Evolutionary conservation across 2,888 invertebrate genomes (phyloP), one percentile per base, ranked within the genome.

Genomic region (Drosophila nr. perissopoda): DNA sequence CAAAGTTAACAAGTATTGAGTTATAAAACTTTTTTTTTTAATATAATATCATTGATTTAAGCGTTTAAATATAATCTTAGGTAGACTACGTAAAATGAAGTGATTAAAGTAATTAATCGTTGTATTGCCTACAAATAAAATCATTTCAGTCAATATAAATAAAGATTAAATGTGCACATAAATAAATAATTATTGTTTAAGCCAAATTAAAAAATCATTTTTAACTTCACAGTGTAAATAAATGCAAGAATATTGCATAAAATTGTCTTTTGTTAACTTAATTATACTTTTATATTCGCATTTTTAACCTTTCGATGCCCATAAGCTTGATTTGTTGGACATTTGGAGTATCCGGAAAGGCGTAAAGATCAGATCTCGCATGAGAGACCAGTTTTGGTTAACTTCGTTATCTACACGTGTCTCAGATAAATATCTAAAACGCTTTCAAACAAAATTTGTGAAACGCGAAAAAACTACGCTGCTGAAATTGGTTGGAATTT

Each of bases 281-380:
- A 71, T 2, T 61, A 33, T 61, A 42, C 54, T 34, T 61, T 54
- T 54, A 49, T 18, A 21, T 62, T 71, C 70, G 62, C 52, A 70
- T 38, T 51, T 33, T 10, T 4, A 10, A 42, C 18, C 25, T 46
- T 21, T 42, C 21, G 25, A 61, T 46, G 34, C 46, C n/a, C 27
- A 10, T 33, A 52, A 53, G 58, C 13, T 31, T 25, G 69, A 18
- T n/a, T 64, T 46, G 21, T 8, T 33, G 2, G 27, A 40, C 38
- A 16, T 38, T 21, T 46, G 25, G 34, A 1, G 25, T 18, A 33
- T 16, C 25, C 16, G 10, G 18, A 46, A 33, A 11, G 3, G 21
- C 3, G 18, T 25, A 31, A 56, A 38, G 18, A 56, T 8, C 40
- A 4, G 40, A 29, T 56, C 8, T 40, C 38, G 16, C 8, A n/a